phyloP scores from a whole-genome alignment of 2,797 vertebrate species.

The Columba guinea region DNA sequence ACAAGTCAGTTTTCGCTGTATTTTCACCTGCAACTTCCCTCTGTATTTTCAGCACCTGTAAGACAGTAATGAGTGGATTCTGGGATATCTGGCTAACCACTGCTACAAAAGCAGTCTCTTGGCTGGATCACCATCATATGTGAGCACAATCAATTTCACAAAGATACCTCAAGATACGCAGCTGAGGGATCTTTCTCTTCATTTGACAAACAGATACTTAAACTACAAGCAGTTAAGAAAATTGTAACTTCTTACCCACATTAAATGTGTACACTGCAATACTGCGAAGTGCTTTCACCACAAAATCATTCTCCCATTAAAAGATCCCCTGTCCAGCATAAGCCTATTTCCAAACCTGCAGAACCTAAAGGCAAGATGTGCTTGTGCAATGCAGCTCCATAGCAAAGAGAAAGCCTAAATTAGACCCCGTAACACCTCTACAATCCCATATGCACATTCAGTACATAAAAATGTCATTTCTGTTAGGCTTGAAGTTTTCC shows the following conservation, averaged over 20 bases:
- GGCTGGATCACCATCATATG: not conserved
- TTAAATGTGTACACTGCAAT: not conserved
- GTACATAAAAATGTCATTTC: not conserved
- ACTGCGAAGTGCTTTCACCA: not conserved
- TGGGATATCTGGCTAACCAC: not conserved
- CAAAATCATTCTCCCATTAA: not conserved
- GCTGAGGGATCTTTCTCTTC: not conserved
- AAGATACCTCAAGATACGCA: not conserved
- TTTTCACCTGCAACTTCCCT: not conserved
- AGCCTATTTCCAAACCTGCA: not conserved
- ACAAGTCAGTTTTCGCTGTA: fast-evolving
- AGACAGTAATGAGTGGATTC: not conserved
- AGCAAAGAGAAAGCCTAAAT: not conserved
- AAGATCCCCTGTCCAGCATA: not conserved
- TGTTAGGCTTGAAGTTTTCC: not conserved
- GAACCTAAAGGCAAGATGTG: not conserved
- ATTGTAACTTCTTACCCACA: not conserved
- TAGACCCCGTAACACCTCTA: not conserved
- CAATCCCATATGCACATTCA: not conserved
- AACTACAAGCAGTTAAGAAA: not conserved
- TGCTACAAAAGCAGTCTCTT: not conserved
- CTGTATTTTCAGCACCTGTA: not conserved
- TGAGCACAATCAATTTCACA: not conserved
- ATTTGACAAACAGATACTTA: not conserved
- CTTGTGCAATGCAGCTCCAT: not conserved